Conservation (phyloP, 2,113 vertebrate genomes). For the Neoarius graeffei region DNA sequence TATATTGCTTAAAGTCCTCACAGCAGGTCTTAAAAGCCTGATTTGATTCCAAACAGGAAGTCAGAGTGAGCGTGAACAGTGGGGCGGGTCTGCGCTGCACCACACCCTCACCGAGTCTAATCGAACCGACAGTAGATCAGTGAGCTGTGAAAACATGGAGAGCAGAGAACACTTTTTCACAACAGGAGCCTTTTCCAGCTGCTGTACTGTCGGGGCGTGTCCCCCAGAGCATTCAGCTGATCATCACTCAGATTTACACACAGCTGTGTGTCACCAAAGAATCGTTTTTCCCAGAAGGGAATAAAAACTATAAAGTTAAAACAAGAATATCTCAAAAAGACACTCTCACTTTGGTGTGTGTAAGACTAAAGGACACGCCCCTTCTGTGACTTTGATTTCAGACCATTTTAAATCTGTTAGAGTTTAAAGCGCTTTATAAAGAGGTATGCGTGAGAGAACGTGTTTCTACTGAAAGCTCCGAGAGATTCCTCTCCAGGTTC, state of each 20-base stretch:
- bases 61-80: not conserved
- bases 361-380: no score
- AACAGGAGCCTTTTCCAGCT: no score
- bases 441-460: no score
- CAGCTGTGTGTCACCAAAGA: not conserved
- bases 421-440: no score
- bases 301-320: no score
- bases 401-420: not conserved
- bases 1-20: not conserved
- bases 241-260: not conserved
- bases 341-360: no score
- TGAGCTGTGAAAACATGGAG: not conserved
- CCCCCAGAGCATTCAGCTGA: not conserved
- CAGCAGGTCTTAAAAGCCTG: not conserved
- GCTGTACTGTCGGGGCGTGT: no score
- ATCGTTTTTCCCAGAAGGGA: not conserved
- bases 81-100: not conserved
- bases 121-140: not conserved
- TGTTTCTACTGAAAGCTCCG: no score
- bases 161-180: not conserved
- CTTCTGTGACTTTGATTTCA: not conserved
- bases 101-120: not conserved
- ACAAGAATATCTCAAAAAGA: no score
- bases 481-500: not conserved
- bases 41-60: not conserved